phyloP scores from a whole-genome alignment of 1,140 invertebrate genomes.

The Oncopeltus fasciatus region DNA sequence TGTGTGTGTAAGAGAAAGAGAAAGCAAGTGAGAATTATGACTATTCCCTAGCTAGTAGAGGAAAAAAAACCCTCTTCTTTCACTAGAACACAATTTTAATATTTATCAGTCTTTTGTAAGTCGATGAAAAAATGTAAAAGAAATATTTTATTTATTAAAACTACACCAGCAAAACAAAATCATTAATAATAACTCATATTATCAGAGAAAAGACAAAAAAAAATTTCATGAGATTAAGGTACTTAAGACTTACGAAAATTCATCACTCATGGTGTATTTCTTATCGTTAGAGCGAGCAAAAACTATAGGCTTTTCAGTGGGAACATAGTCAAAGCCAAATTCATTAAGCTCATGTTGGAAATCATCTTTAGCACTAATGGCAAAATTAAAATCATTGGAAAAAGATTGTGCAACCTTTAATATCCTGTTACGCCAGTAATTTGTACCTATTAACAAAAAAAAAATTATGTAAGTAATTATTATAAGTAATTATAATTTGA shows the following conservation, averaged over 20 bases:
- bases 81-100: too few relatives aligned
- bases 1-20: too few relatives aligned
- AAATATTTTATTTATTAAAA: too few relatives aligned
- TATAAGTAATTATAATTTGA: too few relatives aligned
- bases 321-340: constrained; percentile 76
- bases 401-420: constrained; percentile 87
- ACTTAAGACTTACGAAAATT: constrained; percentile 58
- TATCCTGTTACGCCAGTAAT: constrained; percentile 97
- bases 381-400: constrained; percentile 64
- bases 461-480: too few relatives aligned
- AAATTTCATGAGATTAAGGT: too few relatives aligned
- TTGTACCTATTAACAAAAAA: constrained; percentile 72
- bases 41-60: too few relatives aligned
- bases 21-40: too few relatives aligned
- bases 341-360: constrained; percentile 89
- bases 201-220: background rate
- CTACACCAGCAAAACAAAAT: too few relatives aligned
- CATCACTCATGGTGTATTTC: constrained; percentile 80
- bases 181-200: background rate
- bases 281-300: constrained; percentile 65
- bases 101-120: too few relatives aligned
- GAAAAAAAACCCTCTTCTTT: too few relatives aligned
- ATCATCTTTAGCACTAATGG: constrained; percentile 79
- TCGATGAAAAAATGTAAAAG: too few relatives aligned
- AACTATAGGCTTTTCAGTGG: constrained; percentile 78